Evolutionary conservation across 2,113 vertebrate species (phyloP), one percentile per base, ranked within the genome.

Genomic region (Xiphophorus couchianus): DNA sequence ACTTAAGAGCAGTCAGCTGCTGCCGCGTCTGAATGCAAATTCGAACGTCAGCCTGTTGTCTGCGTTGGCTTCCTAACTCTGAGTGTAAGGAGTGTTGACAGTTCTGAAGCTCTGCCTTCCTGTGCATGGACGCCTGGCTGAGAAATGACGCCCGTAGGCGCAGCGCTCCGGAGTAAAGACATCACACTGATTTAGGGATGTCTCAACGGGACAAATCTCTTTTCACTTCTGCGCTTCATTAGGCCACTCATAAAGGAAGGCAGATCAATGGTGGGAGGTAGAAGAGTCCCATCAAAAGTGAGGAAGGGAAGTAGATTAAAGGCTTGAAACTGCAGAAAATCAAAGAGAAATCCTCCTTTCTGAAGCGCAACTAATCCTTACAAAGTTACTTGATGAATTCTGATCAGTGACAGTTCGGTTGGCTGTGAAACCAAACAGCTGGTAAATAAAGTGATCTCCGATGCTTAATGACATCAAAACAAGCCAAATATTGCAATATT

Each of bases 181-280:
- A 85, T 90, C 76, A 84, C 37, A 42, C 80, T 90, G 87, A 87
- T 92, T 88, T 78, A 84, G 81, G 71, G 72, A 82, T 62, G 69
- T 79, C 77, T 89, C 79, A 39, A 70, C 63, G 82, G 86, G 66
- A 83, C 73, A 85, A 54, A 86, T 19, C 76, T 62, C 63, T 74
- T 86, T 80, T 84, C 33, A 25, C 73, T 85, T 77, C 70, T 80
- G 75, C n/a, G 81, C 82, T 85, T 90, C 79, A 92, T 93, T 91
- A 90, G 71, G 80, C 78, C 73, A 76, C 84, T 84, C 78, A 90
- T 86, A 88, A 91, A 88, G 66, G 79, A 77, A 83, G 80, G 63
- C 69, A 76, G 88, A 91, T 93, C 80, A 90, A 83, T 86, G 88
- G n/a, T 37, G 66, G 80, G 72, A 89, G 86, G 80, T 82, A 71